Percentiles rank a stretch among this genome's conserved stretches.
These are phyloP conservation scores for Tetanocera ferruginea DNA, from an alignment of 2,888 invertebrate genomes.

Conservation along the genomic window DNA sequence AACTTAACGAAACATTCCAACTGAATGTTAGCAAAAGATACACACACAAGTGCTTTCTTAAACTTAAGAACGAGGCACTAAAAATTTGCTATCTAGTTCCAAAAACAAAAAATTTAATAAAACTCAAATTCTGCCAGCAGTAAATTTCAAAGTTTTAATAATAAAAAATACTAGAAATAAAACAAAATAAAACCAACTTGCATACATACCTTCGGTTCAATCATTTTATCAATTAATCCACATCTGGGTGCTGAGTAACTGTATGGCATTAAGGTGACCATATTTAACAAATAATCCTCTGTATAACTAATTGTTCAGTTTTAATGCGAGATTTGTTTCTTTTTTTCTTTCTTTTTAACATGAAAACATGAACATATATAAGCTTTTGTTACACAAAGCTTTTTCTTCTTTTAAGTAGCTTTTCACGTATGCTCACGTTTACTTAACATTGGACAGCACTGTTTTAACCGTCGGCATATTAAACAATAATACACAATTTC, in stretches of 20 bases:
- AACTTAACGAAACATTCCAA: too few species aligned
- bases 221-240: slow-evolving; percentile 71
- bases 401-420: not conserved
- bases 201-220: slow-evolving; percentile 68
- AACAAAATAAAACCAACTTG: not conserved
- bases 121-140: too few species aligned
- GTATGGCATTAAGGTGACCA: slow-evolving; percentile 70
- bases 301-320: not conserved
- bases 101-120: too few species aligned
- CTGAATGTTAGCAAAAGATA: too few species aligned
- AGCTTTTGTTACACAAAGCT: not conserved
- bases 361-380: not conserved
- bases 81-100: too few species aligned
- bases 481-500: too few species aligned
- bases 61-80: too few species aligned
- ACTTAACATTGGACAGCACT: not conserved
- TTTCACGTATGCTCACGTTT: not conserved
- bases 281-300: slow-evolving; percentile 53
- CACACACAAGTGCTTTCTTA: too few species aligned
- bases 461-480: too few species aligned
- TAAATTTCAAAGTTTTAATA: too few species aligned
- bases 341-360: not conserved
- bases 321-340: slow-evolving; percentile 25
- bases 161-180: too few species aligned
- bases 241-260: slow-evolving; percentile 70